Evolutionary conservation across 2,888 invertebrate species (phyloP), one percentile per base, ranked within the genome.

Genomic region (Drosophila limbata): DNA sequence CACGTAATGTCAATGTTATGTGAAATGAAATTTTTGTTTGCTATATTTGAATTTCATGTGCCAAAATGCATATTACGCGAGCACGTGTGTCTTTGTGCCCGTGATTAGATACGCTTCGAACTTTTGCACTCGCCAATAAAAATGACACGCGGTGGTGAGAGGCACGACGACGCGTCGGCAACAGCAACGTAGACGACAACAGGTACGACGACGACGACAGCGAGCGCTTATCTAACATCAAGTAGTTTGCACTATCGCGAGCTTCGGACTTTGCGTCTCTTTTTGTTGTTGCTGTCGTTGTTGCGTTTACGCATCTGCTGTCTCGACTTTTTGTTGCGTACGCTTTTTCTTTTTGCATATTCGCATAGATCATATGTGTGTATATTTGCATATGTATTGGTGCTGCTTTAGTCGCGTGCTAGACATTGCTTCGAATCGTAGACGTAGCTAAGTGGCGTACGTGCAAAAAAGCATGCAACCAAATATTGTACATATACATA

Each of bases 381-480:
- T 13, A 2, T 48, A 50, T 53, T 44, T 25, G 35, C 60, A 45
- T 11, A 40, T 45, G 64, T 59, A 50, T 17, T 10, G 35, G 13
- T 59, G 68, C 40, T 48, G 59, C 51, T 66, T 35, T 59, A 59
- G 44, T 40, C 64, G 65, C 40, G 51, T 44, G 42, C 35, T 39
- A 67, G 66, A 67, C 72, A 56, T 42, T 78, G 70, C 53, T 69
- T 73, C 71, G 76, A 88, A 77, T 68, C 51, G 62, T 77, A 67
- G 55, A 70, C 44, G 35, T 48, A 37, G 31, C 48, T 72, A 64
- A 79, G 67, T 91, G 92, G 91, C 90, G 90, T 92, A 92, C 91
- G 91, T 92, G 91, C 91, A 76, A 91, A 92, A 90, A 90, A 85
- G 88, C 91, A 92, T 91, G 92, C 91, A 90, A 77, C 75, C 87